These are phyloP conservation scores for Nomia melanderi DNA, from an alignment of 1,140 invertebrate genomes.

Conservation along the genomic window DNA sequence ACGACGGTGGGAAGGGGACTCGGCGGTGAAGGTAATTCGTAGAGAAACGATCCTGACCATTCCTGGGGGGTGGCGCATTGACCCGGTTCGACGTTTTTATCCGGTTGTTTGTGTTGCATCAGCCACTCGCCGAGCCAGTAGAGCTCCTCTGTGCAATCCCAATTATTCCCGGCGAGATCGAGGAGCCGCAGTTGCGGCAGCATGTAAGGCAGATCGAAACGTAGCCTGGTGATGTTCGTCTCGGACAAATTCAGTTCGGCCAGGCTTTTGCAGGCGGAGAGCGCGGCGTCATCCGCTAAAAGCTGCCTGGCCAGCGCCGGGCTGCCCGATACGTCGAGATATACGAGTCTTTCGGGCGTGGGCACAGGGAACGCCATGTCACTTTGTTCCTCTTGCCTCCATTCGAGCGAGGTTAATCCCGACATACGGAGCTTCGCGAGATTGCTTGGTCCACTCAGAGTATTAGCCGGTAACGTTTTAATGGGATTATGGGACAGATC, in stretches of 20 bases:
- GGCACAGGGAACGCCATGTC: conserved; percentile 87
- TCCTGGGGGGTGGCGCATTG: conserved; percentile 74
- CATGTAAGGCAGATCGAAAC: conserved; percentile 85
- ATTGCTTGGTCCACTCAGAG: conserved; percentile 85
- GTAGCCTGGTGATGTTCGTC: conserved; percentile 84
- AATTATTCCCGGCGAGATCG: conserved; percentile 83
- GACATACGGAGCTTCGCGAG: conserved; percentile 86
- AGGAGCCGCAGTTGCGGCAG: conserved; percentile 85
- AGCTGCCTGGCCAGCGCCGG: conserved; percentile 86
- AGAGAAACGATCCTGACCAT: conserved; percentile 75
- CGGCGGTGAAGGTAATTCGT: conserved; percentile 74
- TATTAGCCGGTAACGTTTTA: conserved; percentile 84
- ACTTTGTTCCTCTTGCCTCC: conserved; percentile 79
- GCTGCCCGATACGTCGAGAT: conserved; percentile 88
- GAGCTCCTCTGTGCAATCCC: conserved; percentile 84
- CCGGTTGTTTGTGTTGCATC: conserved; percentile 81
- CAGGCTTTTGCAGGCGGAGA: conserved; percentile 86
- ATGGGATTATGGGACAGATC: conserved; percentile 91
- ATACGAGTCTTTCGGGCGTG: conserved; percentile 85
- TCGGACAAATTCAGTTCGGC: conserved; percentile 86
- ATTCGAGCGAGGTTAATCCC: conserved; percentile 82
- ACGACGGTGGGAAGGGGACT: conserved; percentile 5
- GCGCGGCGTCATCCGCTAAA: conserved; percentile 85
- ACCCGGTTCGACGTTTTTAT: conserved; percentile 67
- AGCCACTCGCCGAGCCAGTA: conserved; percentile 86